Base-by-base conservation (phyloP, 2,888 invertebrate genomes). In the Lysandra coridon region DNA sequence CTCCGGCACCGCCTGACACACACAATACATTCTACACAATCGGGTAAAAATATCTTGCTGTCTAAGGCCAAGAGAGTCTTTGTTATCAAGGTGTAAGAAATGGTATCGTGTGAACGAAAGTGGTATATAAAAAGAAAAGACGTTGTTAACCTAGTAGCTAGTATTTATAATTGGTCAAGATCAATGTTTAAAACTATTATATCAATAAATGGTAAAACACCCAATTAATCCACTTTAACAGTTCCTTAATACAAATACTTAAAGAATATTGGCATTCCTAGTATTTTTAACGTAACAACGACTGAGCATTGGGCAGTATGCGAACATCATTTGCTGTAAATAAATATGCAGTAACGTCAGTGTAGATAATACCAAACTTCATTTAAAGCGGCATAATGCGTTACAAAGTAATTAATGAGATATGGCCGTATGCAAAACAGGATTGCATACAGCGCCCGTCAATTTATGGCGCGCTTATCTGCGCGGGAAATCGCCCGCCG, bases 1-100 rank as follows among this genome's bases (percentile, higher is more conserved):
- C 88, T 98, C 97, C 78, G 97, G 96, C 30, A 97, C 97, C 10
- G 98, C 98, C 95, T 98, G 79, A n/a, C 4, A 75, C 81, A 82
- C 80, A 57, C 57, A 57, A 57, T 57, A 57, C 57, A 17, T 17
- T 17, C 4, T 57, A 57, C 57, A 57, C 57, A 17, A 57, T 57
- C 57, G 57, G 57, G 14, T 57, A 57, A 57, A 73, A 80, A 79
- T 79, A 79, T 64, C 77, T n/a, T 75, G 40, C 30, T 33, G 30
- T 30, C 33, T 69, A 69, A 17, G 69, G 33, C 17, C 69, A 69
- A n/a, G 62, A 33, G 17, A 62, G 57, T 17, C 57, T 57, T 57
- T 57, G 17, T 57, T 57, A 14, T 4, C 57, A 17, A 57, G 57
- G 4, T 17, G 57, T 17, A 14, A 53, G 53, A 53, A 53, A 17